Percentiles rank a stretch among this genome's conserved stretches.
Conservation (phyloP, 2,888 invertebrate genomes). For the Cenopis cana region DNA sequence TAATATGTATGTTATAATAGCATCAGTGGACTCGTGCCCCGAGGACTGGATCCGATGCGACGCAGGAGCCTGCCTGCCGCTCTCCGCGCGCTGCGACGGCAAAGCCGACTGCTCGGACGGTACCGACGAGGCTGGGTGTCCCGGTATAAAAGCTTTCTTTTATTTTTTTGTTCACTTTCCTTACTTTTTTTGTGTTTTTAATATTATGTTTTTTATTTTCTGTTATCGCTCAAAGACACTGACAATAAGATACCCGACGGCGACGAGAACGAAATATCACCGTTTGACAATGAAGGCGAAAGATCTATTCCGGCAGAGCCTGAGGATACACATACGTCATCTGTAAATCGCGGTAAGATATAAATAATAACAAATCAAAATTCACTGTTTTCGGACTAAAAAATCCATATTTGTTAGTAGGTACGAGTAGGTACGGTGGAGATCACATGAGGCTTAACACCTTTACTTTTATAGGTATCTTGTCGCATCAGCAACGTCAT, state of each 20-base stretch:
- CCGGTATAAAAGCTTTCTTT: slow-evolving; percentile 42
- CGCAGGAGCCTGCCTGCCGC: slow-evolving; percentile 82
- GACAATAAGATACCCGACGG: slow-evolving; percentile 3
- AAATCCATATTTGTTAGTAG: too few species aligned
- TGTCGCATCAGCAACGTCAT: too few species aligned
- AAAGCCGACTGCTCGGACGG: slow-evolving; percentile 75
- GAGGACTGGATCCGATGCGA: slow-evolving; percentile 75
- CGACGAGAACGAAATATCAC: slow-evolving; percentile 1
- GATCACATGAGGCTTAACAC: too few species aligned
- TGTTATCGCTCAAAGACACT: slow-evolving; percentile 5
- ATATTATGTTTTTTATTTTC: slow-evolving; percentile 46
- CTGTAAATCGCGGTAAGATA: slow-evolving; percentile 1
- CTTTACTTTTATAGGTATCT: too few species aligned
- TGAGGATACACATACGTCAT: not conserved
- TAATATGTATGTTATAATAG: slow-evolving; percentile 45
- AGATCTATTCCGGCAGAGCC: not conserved
- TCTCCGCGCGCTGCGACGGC: slow-evolving; percentile 73
- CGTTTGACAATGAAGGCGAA: slow-evolving; percentile 1
- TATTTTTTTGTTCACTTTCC: slow-evolving; percentile 51
- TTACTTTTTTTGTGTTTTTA: slow-evolving; percentile 43
- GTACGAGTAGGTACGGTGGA: too few species aligned
- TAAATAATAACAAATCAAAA: not conserved
- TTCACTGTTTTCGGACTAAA: too few species aligned
- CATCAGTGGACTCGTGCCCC: slow-evolving; percentile 55
- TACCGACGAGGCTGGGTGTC: slow-evolving; percentile 68